Conservation (phyloP, 2,113 vertebrate genomes). For the Ornithorhynchus anatinus region DNA sequence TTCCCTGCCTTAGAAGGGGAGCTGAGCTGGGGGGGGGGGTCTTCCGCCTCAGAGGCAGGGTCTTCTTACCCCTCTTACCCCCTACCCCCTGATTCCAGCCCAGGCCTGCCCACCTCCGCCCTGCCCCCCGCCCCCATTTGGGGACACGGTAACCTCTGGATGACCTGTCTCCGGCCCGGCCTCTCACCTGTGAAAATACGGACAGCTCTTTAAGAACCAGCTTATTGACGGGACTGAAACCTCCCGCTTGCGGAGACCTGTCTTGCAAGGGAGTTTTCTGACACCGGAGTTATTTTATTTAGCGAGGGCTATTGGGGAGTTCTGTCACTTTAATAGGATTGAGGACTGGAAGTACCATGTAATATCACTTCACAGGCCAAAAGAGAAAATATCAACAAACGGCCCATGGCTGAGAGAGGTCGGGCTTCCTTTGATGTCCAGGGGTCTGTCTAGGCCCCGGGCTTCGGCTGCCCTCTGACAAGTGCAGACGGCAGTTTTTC, state of each 20-base stretch:
- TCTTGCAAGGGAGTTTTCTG: slow-evolving; percentile 51
- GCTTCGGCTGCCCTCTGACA: slow-evolving; percentile 35
- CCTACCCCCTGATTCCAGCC: too few species aligned
- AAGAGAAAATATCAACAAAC: slow-evolving; percentile 65
- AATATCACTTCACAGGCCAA: slow-evolving; percentile 63
- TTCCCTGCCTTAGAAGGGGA: too few species aligned
- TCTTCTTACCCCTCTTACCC: too few species aligned
- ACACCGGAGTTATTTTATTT: slow-evolving; percentile 63
- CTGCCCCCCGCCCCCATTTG: too few species aligned
- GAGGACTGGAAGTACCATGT: slow-evolving; percentile 65
- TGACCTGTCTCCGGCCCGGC: slow-evolving; percentile 4
- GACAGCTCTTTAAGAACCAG: neutral
- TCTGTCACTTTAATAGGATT: slow-evolving; percentile 66
- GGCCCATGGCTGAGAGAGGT: slow-evolving; percentile 45
- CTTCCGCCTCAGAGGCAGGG: too few species aligned
- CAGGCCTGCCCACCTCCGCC: too few species aligned
- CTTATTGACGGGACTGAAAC: slow-evolving; percentile 44
- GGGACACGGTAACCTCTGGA: neutral
- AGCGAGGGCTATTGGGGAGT: slow-evolving; percentile 65
- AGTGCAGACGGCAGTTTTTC: slow-evolving; percentile 42
- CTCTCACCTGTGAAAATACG: slow-evolving; percentile 54
- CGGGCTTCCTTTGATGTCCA: slow-evolving; percentile 10
- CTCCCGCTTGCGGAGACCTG: slow-evolving; percentile 30
- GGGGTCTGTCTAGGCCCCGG: slow-evolving; percentile 42
- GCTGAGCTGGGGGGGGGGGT: too few species aligned